Conservation (phyloP, 2,797 vertebrate species). For the Anguilla obscura region DNA sequence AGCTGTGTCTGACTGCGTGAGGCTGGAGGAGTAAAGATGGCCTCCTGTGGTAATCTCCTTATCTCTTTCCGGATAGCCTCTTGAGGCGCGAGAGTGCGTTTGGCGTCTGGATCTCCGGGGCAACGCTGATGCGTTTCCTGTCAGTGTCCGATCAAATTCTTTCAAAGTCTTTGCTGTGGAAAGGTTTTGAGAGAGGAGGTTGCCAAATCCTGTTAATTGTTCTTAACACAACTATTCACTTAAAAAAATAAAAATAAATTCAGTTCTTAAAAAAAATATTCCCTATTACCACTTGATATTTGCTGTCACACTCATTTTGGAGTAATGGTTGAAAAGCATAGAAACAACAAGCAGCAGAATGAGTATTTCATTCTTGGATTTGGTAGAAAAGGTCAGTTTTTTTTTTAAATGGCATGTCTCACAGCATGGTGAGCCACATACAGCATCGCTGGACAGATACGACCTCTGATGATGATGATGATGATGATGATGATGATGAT, state of each 20-base stretch:
- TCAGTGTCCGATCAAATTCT: not conserved
- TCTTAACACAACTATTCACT: too few relatives aligned
- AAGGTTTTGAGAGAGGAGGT: not conserved
- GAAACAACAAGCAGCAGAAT: not conserved
- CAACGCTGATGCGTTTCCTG: not conserved
- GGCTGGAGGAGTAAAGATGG: conserved; percentile 67
- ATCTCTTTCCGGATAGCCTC: not conserved
- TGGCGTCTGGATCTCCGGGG: not conserved
- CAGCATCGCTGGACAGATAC: not conserved
- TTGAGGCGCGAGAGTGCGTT: not conserved
- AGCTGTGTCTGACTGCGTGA: conserved; percentile 70
- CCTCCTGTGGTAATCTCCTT: not conserved
- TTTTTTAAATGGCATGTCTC: not conserved
- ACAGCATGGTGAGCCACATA: not conserved
- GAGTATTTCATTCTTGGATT: conserved; percentile 9
- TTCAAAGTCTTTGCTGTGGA: not conserved
- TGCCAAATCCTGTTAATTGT: not conserved
- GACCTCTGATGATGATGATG: not conserved
- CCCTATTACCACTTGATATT: not conserved
- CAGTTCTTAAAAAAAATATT: not conserved
- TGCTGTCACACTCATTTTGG: not conserved
- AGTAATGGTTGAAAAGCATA: not conserved
- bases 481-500: conserved; percentile 8
- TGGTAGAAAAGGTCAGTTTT: not conserved
- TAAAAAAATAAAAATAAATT: too few relatives aligned